Percentiles rank a stretch among this genome's conserved stretches.
Conservation (phyloP, 1,140 invertebrate genomes). For the Yoshiicerus persimilis region DNA sequence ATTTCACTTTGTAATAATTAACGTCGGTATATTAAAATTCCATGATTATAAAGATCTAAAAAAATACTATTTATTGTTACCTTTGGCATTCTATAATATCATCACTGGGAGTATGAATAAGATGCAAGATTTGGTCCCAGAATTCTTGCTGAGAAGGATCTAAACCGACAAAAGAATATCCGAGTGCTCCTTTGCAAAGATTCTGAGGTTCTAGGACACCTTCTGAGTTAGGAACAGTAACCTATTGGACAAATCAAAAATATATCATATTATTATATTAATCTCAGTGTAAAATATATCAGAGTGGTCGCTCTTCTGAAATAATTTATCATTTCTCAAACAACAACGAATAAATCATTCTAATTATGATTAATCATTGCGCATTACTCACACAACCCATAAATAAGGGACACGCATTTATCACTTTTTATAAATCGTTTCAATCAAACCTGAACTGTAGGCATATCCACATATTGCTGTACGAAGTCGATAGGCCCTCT, state of each 20-base stretch:
- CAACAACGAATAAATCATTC: not conserved
- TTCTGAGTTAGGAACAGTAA: not conserved
- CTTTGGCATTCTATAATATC: not conserved
- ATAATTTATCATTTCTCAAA: not conserved
- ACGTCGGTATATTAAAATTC: too few relatives aligned
- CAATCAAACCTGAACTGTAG: too few relatives aligned
- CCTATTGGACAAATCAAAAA: not conserved
- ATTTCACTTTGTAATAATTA: too few relatives aligned
- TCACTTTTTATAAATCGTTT: too few relatives aligned
- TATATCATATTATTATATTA: too few relatives aligned
- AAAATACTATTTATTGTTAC: too few relatives aligned
- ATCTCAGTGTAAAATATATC: not conserved
- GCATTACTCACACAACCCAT: not conserved
- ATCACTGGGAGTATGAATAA: not conserved
- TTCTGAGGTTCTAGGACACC: not conserved
- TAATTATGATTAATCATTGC: not conserved
- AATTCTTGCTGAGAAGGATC: not conserved
- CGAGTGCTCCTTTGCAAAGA: not conserved
- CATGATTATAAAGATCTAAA: not conserved
- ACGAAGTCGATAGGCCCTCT: not conserved
- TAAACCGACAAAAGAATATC: constrained; percentile 19
- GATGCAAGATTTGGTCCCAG: not conserved
- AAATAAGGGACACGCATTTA: too few relatives aligned
- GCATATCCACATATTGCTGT: constrained; percentile 15
- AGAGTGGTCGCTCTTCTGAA: too few relatives aligned